These are phyloP conservation scores for Charaxes varanes DNA, from an alignment of 1,140 invertebrate species.

Conservation along the genomic window DNA sequence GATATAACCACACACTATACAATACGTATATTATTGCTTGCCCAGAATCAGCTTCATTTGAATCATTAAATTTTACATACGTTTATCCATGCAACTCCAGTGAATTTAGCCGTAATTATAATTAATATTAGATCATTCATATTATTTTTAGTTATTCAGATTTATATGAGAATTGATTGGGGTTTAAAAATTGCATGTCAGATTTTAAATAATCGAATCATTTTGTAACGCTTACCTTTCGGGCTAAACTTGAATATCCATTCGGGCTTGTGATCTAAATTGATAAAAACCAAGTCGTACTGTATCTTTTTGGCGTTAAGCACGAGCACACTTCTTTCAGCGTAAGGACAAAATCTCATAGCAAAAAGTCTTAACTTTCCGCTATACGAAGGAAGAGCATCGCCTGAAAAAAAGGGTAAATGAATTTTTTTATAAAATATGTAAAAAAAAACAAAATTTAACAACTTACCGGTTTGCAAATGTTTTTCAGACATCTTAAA, in stretches of 20 bases:
- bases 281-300: constrained; percentile 89
- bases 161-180: too few relatives aligned
- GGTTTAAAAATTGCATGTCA: too few relatives aligned
- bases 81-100: too few relatives aligned
- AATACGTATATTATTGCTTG: too few relatives aligned
- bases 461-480: constrained; percentile 56
- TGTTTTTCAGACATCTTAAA: constrained; percentile 62
- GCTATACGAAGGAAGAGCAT: constrained; percentile 43
- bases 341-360: constrained; percentile 94
- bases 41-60: too few relatives aligned
- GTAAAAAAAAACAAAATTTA: constrained; percentile 4
- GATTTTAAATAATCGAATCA: constrained; percentile 10
- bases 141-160: too few relatives aligned
- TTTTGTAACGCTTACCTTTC: constrained; percentile 54
- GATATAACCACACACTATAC: too few relatives aligned
- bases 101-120: too few relatives aligned
- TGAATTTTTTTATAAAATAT: constrained; percentile 7
- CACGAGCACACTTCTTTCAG: constrained; percentile 87
- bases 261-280: constrained; percentile 89
- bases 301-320: constrained; percentile 88
- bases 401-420: constrained; percentile 42
- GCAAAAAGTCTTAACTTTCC: constrained; percentile 88
- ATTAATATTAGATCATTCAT: too few relatives aligned
- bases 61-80: too few relatives aligned
- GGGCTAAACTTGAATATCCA: constrained; percentile 83